Evolutionary conservation across 92 coral and sea anemone genomes (phyloP).

Genomic region (Porites rus): DNA sequence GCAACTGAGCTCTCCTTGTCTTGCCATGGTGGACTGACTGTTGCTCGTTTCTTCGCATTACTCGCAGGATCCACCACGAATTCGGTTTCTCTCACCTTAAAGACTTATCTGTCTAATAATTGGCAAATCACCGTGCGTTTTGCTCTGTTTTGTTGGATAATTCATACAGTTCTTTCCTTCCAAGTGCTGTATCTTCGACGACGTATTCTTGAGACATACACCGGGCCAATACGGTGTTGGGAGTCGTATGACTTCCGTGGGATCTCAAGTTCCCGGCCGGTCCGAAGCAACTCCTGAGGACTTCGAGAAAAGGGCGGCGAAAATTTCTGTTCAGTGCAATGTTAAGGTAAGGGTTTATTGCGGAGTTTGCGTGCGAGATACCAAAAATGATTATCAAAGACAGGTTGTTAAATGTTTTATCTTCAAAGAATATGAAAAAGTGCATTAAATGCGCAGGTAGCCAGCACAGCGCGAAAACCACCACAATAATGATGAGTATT

Average conservation of each 20-base stretch:
- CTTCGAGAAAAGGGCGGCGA: constrained; percentile 69
- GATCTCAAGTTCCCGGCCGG: constrained; percentile 20
- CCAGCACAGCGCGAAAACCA: constrained; percentile 79
- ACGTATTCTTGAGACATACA: constrained; percentile 25
- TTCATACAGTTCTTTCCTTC: constrained; percentile 26
- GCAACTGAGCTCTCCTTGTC: neutral
- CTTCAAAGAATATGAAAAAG: constrained; percentile 35
- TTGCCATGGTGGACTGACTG: neutral
- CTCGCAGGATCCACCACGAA: too few relatives aligned
- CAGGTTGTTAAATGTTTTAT: constrained; percentile 2
- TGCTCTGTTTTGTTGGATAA: neutral
- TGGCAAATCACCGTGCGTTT: neutral
- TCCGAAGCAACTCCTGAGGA: constrained; percentile 25
- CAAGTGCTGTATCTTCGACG: constrained; percentile 1
- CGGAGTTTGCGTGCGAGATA: constrained; percentile 75
- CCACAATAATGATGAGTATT: constrained; percentile 74
- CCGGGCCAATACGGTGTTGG: constrained; percentile 5
- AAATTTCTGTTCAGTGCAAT: constrained; percentile 73
- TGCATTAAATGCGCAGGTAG: constrained; percentile 86
- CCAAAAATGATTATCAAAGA: constrained; percentile 53
- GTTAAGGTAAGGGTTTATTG: constrained; percentile 78
- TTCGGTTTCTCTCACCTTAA: neutral
- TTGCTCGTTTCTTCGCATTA: neutral
- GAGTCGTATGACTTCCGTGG: constrained; percentile 21
- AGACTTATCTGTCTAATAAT: constrained; percentile 12